A percentile compares a stretch with the other conserved stretches of the same genome.
Evolutionary conservation across 2,113 vertebrate species (phyloP).

Genomic region (Cynocephalus volans): DNA sequence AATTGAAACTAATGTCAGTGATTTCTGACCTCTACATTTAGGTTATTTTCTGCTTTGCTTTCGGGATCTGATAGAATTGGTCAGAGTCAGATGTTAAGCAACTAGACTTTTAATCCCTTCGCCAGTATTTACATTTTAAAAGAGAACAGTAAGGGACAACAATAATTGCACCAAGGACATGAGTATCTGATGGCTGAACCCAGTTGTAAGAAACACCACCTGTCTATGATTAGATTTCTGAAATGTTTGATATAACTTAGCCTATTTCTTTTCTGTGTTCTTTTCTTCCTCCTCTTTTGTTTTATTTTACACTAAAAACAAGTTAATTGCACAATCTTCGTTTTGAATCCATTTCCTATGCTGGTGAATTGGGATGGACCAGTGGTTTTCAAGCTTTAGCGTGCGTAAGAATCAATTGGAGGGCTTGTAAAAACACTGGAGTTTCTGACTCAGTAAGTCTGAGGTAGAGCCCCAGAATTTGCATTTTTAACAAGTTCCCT

Average conservation of each 20-base stretch:
- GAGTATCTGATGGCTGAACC: neutral
- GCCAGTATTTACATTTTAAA: conserved; percentile 15
- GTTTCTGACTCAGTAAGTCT: neutral
- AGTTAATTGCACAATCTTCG: neutral
- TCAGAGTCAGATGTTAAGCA: conserved; percentile 36
- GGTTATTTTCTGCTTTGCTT: conserved; percentile 38
- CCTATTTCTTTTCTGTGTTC: neutral
- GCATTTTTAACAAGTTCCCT: neutral
- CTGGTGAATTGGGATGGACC: neutral
- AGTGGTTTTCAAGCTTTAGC: neutral
- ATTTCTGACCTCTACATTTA: conserved; percentile 21
- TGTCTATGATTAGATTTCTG: neutral
- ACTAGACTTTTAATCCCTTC: neutral
- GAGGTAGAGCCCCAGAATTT: neutral
- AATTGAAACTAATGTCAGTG: neutral
- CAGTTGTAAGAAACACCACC: neutral
- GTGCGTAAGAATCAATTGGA: neutral
- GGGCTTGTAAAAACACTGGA: neutral
- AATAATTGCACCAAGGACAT: neutral
- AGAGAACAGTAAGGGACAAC: neutral
- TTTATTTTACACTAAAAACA: neutral
- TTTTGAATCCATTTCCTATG: neutral
- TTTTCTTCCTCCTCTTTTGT: neutral
- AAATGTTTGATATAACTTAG: conserved; percentile 19
- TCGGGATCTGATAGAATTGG: conserved; percentile 61